Evolutionary conservation across 1,140 invertebrate species (phyloP).

Genomic region (Rhagoletis pomonella): DNA sequence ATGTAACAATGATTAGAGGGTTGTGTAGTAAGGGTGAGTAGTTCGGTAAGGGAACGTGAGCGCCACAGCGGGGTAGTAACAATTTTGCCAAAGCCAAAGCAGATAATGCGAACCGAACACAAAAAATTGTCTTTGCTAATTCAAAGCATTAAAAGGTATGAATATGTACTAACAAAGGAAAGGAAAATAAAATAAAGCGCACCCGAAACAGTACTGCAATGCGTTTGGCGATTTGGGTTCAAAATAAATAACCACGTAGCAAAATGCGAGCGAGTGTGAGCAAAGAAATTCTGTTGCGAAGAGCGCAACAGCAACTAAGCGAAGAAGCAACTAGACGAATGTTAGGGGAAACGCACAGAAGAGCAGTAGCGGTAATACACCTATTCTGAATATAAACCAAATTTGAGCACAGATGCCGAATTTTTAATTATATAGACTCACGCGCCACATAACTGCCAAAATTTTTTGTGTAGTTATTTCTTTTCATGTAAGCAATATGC

Average conservation of each 20-base stretch:
- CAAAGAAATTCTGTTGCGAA: neutral
- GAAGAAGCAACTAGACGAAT: neutral
- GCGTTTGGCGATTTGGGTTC: slow-evolving; percentile 30
- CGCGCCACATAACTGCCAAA: no score
- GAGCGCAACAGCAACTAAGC: neutral
- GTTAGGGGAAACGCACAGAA: neutral
- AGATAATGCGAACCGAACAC: slow-evolving; percentile 7
- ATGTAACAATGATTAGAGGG: neutral
- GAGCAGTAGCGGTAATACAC: neutral
- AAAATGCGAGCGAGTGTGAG: neutral
- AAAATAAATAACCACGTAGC: slow-evolving; percentile 30
- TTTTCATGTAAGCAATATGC: no score
- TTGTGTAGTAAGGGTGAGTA: no score
- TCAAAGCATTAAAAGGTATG: slow-evolving; percentile 19
- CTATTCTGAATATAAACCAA: no score
- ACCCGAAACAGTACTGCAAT: slow-evolving; percentile 37
- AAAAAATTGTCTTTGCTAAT: slow-evolving; percentile 27
- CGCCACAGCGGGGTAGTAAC: slow-evolving; percentile 1
- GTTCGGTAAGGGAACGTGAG: no score
- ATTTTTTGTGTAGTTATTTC: no score
- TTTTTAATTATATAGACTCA: no score
- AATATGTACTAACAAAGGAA: slow-evolving; percentile 18
- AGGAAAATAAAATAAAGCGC: slow-evolving; percentile 20
- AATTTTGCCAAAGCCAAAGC: slow-evolving; percentile 23
- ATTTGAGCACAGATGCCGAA: no score